These are phyloP conservation scores for Syngnathoides biaculeatus DNA, from an alignment of 2,113 vertebrate species.

Conservation along the genomic window DNA sequence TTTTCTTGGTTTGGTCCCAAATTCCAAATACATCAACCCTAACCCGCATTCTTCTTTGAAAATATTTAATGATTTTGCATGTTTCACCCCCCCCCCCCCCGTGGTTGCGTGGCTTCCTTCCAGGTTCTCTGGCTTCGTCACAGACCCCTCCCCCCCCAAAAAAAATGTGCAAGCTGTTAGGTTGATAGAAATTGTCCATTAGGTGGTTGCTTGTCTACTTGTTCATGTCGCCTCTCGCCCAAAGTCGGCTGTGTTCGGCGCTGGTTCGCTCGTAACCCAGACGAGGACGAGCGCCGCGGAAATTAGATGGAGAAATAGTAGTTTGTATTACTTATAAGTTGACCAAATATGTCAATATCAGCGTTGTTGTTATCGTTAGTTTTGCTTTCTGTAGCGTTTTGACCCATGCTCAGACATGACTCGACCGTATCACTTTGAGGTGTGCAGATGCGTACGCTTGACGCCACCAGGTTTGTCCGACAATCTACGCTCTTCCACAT, in stretches of 20 bases:
- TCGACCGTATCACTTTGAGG: neutral
- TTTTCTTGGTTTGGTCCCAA: too few species aligned
- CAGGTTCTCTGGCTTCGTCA: neutral
- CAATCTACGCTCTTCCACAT: constrained; percentile 11
- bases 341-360: neutral
- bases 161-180: neutral
- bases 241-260: too few species aligned
- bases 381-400: too few species aligned
- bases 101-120: neutral
- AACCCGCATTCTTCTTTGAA: neutral
- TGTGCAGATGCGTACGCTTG: neutral
- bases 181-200: neutral
- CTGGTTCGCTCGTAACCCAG: too few species aligned
- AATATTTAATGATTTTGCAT: neutral
- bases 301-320: too few species aligned
- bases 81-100: too few species aligned
- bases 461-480: constrained; percentile 12
- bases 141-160: too few species aligned
- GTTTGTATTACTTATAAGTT: too few species aligned
- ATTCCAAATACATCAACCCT: too few species aligned
- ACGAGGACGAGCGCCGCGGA: too few species aligned
- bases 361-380: neutral
- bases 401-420: neutral
- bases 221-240: too few species aligned
- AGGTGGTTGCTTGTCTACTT: too few species aligned